These are phyloP conservation scores for Artibeus jamaicensis DNA, from an alignment of 2,797 vertebrate genomes.

Conservation along the genomic window DNA sequence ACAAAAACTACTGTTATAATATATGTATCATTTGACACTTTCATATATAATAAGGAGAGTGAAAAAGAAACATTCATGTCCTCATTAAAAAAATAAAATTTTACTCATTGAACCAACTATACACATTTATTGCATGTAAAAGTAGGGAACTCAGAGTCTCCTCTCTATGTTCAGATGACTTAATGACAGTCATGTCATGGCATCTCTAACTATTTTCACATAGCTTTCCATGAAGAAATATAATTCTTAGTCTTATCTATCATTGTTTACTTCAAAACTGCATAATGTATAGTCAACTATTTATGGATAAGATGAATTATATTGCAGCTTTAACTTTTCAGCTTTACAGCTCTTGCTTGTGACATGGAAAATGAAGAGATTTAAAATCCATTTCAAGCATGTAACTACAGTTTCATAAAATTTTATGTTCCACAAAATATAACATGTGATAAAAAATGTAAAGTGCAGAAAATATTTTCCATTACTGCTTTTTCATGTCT, in stretches of 20 bases:
- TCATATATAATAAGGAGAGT: background rate
- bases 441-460: conserved; percentile 56
- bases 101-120: background rate
- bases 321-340: conserved; percentile 66
- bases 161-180: background rate
- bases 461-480: conserved; percentile 32
- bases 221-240: conserved; percentile 34
- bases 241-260: conserved; percentile 52
- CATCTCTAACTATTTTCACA: background rate
- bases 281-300: conserved; percentile 49
- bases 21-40: background rate
- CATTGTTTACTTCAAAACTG: conserved; percentile 57
- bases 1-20: background rate
- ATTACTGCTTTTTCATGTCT: background rate
- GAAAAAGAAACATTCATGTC: background rate
- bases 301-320: conserved; percentile 62
- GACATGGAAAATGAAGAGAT: conserved; percentile 73
- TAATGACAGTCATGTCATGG: background rate
- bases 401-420: conserved; percentile 75
- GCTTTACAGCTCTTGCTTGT: conserved; percentile 64
- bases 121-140: background rate
- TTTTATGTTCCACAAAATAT: conserved; percentile 67
- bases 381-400: conserved; percentile 71
- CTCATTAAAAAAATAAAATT: background rate
- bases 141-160: background rate